A percentile compares a stretch with the other conserved stretches of the same genome.
Evolutionary conservation across 2,113 vertebrate genomes (phyloP).

Genomic region (Echinops telfairi): DNA sequence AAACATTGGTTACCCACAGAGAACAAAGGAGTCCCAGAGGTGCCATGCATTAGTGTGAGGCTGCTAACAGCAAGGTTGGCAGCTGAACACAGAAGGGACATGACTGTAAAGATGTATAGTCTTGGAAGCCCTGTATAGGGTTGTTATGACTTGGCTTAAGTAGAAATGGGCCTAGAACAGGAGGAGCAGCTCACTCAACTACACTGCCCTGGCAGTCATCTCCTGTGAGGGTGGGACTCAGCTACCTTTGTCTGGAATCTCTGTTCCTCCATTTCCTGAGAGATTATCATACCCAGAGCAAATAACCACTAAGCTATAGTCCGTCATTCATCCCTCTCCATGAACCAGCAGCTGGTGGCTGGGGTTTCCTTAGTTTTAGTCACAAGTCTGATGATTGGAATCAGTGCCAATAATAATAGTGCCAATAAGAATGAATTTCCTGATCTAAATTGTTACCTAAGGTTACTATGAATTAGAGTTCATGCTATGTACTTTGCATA

Average conservation of each 20-base stretch:
- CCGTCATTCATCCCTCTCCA: background rate
- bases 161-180: background rate
- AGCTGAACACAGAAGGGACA: too few species aligned
- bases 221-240: background rate
- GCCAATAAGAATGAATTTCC: background rate
- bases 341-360: background rate
- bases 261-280: conserved; percentile 13
- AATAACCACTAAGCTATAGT: background rate
- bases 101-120: too few species aligned
- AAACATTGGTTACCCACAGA: background rate
- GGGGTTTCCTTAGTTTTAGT: background rate
- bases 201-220: background rate
- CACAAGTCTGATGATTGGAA: background rate
- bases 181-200: background rate
- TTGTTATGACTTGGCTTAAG: too few species aligned
- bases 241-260: conserved; percentile 11
- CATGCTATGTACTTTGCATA: background rate
- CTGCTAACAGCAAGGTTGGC: too few species aligned
- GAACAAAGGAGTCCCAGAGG: too few species aligned
- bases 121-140: too few species aligned
- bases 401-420: background rate
- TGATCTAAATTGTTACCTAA: background rate
- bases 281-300: background rate
- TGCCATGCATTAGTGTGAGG: too few species aligned
- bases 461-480: background rate